Conservation (phyloP, 2,888 invertebrate genomes). For the Perdita meconis region DNA sequence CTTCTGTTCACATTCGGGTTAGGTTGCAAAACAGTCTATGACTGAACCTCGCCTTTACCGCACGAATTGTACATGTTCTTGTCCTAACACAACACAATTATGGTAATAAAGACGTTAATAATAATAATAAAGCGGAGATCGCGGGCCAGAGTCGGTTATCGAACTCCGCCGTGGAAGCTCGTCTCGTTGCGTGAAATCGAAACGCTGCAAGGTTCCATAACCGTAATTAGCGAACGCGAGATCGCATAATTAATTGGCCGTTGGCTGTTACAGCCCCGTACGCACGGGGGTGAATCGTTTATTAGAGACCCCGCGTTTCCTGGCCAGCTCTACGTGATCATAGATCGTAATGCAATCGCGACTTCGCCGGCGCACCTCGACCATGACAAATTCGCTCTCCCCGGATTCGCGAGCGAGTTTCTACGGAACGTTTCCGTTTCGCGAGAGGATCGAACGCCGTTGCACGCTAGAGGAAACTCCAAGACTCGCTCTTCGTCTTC, state of each 20-base stretch:
- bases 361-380: constrained; percentile 55
- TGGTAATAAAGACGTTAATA: no score
- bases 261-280: neutral
- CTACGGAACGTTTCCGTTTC: neutral
- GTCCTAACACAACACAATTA: no score
- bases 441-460: neutral
- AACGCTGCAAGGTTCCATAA: constrained; percentile 10
- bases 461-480: neutral
- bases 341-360: constrained; percentile 65
- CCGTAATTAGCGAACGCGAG: constrained; percentile 42
- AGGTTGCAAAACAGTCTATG: no score
- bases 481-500: no score
- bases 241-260: constrained; percentile 51
- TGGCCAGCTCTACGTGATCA: constrained; percentile 49
- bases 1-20: no score
- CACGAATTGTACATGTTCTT: no score
- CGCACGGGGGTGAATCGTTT: constrained; percentile 23
- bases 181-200: constrained; percentile 29
- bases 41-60: no score
- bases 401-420: constrained; percentile 4
- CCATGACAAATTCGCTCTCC: constrained; percentile 63
- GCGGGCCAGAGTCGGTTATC: constrained; percentile 40
- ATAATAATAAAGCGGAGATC: neutral
- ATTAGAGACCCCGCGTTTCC: constrained; percentile 49
- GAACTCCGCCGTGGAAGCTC: constrained; percentile 39